phyloP scores from a whole-genome alignment of 1,140 invertebrate genomes.

The Bombus pyrosoma region DNA sequence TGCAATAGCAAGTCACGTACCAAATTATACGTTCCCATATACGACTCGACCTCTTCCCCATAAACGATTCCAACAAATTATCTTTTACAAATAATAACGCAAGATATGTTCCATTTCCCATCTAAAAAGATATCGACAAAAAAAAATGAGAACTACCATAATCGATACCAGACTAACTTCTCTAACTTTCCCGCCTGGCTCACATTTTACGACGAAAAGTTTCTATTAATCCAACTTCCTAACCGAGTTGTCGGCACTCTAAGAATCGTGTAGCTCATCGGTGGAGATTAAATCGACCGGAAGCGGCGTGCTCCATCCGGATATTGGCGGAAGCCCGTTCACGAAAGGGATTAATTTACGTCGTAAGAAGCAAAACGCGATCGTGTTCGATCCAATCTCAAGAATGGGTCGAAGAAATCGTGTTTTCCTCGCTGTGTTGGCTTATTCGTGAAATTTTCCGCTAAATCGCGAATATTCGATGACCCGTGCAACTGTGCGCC shows the following conservation, averaged over 20 bases:
- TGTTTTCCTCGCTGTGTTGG: neutral
- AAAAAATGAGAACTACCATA: neutral
- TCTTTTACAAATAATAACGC: neutral
- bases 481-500: neutral
- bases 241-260: conserved; percentile 45
- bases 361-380: neutral
- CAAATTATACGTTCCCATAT: too few species aligned
- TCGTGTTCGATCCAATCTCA: neutral
- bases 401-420: neutral
- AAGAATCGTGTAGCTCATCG: conserved; percentile 34
- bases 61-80: too few species aligned
- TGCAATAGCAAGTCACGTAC: too few species aligned
- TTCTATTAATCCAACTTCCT: conserved; percentile 40
- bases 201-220: neutral
- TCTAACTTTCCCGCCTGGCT: neutral
- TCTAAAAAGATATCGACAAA: neutral
- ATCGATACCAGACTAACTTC: neutral
- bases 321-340: conserved; percentile 52
- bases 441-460: neutral
- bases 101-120: neutral
- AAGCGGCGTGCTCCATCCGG: conserved; percentile 34
- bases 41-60: too few species aligned
- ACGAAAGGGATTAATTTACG: conserved; percentile 52
- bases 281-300: conserved; percentile 60
- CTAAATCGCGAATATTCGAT: neutral